These are phyloP conservation scores for Hemicordylus capensis DNA, from an alignment of 2,113 vertebrate species.

Conservation along the genomic window DNA sequence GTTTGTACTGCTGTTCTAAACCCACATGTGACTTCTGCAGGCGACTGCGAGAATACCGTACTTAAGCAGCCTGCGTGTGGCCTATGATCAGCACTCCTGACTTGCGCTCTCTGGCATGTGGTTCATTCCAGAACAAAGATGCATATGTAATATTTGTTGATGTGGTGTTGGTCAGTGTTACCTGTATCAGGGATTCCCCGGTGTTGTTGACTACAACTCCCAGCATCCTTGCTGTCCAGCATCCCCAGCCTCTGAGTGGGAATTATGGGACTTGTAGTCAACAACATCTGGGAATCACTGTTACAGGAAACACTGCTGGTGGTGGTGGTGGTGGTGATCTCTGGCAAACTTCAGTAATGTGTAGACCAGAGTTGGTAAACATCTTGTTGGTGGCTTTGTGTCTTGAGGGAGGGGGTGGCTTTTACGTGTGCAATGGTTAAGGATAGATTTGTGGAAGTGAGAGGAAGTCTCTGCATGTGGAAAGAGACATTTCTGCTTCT, in stretches of 20 bases:
- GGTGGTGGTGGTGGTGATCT: too few species aligned
- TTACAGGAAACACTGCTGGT: too few species aligned
- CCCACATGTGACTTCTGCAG: neutral
- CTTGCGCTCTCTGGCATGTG: neutral
- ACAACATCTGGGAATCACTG: too few species aligned
- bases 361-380: neutral
- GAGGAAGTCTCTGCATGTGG: neutral
- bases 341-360: neutral
- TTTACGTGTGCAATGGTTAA: neutral
- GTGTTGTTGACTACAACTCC: too few species aligned
- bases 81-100: neutral
- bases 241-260: too few species aligned
- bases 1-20: neutral
- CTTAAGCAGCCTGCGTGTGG: neutral
- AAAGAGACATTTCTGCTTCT: neutral
- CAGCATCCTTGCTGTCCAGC: too few species aligned
- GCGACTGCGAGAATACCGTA: neutral
- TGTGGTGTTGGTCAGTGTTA: too few species aligned
- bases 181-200: too few species aligned
- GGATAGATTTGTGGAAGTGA: neutral
- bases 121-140: neutral
- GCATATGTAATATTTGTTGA: too few species aligned
- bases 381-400: neutral
- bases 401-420: neutral
- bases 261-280: too few species aligned